A percentile compares a stretch with the other conserved stretches of the same genome.
Evolutionary conservation across 1,140 invertebrate species (phyloP).

Genomic region (Drosophila tristis): DNA sequence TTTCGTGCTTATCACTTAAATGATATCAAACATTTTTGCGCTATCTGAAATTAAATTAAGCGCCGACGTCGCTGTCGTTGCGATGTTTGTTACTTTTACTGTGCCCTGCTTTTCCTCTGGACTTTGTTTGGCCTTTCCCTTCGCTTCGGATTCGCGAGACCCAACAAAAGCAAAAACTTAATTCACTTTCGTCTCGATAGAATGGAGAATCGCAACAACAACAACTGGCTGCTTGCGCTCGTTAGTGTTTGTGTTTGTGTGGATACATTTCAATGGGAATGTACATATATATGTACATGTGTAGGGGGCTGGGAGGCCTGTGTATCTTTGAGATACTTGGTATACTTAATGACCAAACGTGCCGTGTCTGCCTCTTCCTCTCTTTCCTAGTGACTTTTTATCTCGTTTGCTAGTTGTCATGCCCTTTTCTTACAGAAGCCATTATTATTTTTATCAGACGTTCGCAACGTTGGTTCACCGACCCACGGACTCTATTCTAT

Average conservation of each 20-base stretch:
- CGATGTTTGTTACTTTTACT: slow-evolving; percentile 35
- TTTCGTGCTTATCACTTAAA: slow-evolving; percentile 42
- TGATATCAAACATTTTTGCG: slow-evolving; percentile 54
- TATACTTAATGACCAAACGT: slow-evolving; percentile 56
- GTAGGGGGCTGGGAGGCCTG: not conserved
- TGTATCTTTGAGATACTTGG: slow-evolving; percentile 52
- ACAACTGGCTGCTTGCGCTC: slow-evolving; percentile 36
- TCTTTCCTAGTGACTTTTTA: not conserved
- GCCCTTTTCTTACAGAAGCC: too few species aligned
- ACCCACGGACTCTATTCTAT: too few species aligned
- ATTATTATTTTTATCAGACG: too few species aligned
- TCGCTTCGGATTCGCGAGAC: slow-evolving; percentile 15
- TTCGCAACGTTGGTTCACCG: too few species aligned
- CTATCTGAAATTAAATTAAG: slow-evolving; percentile 60
- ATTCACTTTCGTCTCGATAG: slow-evolving; percentile 68
- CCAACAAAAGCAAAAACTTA: slow-evolving; percentile 67
- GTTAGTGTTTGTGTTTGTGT: slow-evolving; percentile 39
- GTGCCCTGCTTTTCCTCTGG: slow-evolving; percentile 20
- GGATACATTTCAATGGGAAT: slow-evolving; percentile 14
- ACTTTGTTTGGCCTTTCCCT: slow-evolving; percentile 50
- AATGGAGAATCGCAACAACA: slow-evolving; percentile 39
- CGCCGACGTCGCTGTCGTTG: slow-evolving; percentile 7
- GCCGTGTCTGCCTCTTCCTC: slow-evolving; percentile 23
- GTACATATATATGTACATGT: not conserved
- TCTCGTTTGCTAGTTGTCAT: too few species aligned